Evolutionary conservation across 2,888 invertebrate species (phyloP).

Genomic region (Cremastobaeus sp.): DNA sequence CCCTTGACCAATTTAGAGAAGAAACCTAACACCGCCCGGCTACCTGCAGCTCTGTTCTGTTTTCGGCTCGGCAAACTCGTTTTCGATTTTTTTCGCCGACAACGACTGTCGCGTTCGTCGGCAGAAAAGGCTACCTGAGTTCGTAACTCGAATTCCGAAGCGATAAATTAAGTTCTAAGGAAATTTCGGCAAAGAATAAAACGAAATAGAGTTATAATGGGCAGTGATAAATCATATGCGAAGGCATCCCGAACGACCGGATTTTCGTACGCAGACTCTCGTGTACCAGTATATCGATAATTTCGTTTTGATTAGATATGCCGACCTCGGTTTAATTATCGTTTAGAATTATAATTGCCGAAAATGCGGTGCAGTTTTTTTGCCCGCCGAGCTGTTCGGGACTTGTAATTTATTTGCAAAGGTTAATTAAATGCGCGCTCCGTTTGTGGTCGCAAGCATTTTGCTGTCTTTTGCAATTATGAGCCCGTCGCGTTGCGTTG

Average conservation of each 20-base stretch:
- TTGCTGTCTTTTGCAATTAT: conserved; percentile 2
- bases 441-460: conserved; percentile 3
- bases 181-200: conserved; percentile 33
- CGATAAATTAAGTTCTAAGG: conserved; percentile 42
- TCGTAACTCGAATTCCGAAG: conserved; percentile 38
- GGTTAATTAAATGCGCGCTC: conserved; percentile 7
- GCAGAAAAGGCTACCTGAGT: conserved; percentile 51
- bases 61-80: conserved; percentile 36
- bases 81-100: conserved; percentile 20
- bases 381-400: not conserved
- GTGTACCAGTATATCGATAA: conserved; percentile 16
- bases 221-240: conserved; percentile 32
- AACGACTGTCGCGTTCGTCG: conserved; percentile 49
- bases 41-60: conserved; percentile 46
- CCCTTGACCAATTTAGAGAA: conserved; percentile 58
- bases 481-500: conserved; percentile 3
- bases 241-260: not conserved
- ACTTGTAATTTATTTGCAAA: not conserved
- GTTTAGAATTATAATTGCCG: not conserved
- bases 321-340: conserved; percentile 8
- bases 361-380: not conserved
- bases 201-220: conserved; percentile 24
- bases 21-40: conserved; percentile 47
- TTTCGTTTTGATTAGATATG: conserved; percentile 24
- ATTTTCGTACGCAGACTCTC: conserved; percentile 3